Percentiles rank a stretch among this genome's conserved stretches.
Evolutionary conservation across 1,140 invertebrate species (phyloP).

Genomic region (Panagrolaimus sp.): DNA sequence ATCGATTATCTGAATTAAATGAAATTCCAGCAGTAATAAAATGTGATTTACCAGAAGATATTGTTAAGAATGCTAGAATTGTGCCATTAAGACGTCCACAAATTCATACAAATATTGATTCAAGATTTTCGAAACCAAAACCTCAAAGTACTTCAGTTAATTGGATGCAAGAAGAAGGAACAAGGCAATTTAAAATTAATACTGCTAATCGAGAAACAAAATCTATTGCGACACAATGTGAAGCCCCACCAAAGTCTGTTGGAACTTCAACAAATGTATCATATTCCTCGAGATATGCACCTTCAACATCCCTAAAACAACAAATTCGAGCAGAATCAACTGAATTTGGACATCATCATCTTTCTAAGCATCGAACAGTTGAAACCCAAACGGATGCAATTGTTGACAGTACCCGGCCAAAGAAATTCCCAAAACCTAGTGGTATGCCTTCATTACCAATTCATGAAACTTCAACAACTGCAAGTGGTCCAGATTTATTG

Average conservation of each 20-base stretch:
- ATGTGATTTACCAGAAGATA: slow-evolving; percentile 40
- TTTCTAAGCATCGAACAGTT: not conserved
- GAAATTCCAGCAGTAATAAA: slow-evolving; percentile 39
- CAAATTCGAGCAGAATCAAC: slow-evolving; percentile 6
- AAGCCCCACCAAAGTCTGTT: slow-evolving; percentile 6
- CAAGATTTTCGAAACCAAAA: too few relatives aligned
- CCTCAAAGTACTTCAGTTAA: too few relatives aligned
- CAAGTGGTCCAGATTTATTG: slow-evolving; percentile 35
- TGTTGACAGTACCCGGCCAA: slow-evolving; percentile 15
- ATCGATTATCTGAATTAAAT: slow-evolving; percentile 5
- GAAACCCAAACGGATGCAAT: slow-evolving; percentile 32
- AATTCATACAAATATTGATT: too few relatives aligned
- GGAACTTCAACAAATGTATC: not conserved
- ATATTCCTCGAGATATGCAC: not conserved
- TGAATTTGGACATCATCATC: not conserved
- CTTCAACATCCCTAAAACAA: not conserved
- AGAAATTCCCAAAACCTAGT: slow-evolving; percentile 22
- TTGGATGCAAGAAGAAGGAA: too few relatives aligned
- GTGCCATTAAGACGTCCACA: slow-evolving; percentile 20
- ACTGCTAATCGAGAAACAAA: slow-evolving; percentile 7
- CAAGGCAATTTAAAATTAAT: slow-evolving; percentile 14
- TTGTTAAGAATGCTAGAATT: slow-evolving; percentile 38
- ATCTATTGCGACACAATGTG: slow-evolving; percentile 20
- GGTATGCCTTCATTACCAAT: not conserved
- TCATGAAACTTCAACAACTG: slow-evolving; percentile 14